Conservation (phyloP, 2,797 vertebrate species). For the Halcyon leucocephala region DNA sequence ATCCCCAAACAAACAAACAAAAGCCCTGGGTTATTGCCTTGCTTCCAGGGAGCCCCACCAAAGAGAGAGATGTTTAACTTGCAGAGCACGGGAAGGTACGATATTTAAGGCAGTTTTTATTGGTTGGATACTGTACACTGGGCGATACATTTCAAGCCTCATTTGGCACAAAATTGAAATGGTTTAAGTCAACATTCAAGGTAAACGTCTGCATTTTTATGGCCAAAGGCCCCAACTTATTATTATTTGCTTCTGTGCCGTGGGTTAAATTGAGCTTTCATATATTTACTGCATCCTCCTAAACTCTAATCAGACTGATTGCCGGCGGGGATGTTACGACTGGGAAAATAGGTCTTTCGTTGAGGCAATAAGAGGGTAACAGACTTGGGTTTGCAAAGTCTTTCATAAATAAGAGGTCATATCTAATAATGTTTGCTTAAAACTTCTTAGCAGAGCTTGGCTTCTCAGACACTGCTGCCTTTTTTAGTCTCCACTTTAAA, state of each 20-base stretch:
- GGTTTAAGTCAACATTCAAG: constrained; percentile 75
- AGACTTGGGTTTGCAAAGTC: background rate
- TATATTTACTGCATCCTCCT: constrained; percentile 64
- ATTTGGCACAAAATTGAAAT: constrained; percentile 73
- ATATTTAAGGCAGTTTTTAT: constrained; percentile 59
- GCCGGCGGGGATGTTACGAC: background rate
- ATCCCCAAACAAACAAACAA: background rate
- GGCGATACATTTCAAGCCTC: constrained; percentile 75
- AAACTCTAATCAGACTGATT: constrained; percentile 66
- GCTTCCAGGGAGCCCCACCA: background rate
- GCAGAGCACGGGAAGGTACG: background rate
- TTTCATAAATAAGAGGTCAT: constrained; percentile 68
- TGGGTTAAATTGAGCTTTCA: constrained; percentile 63
- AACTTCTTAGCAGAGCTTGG: constrained; percentile 69
- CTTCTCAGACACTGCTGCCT: constrained; percentile 16
- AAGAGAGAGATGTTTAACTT: background rate
- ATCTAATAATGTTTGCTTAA: constrained; percentile 74
- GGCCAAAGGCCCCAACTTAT: constrained; percentile 44
- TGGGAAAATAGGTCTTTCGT: constrained; percentile 49
- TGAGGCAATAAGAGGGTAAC: constrained; percentile 38
- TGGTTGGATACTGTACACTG: constrained; percentile 9
- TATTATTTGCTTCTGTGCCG: constrained; percentile 69
- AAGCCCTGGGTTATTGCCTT: background rate
- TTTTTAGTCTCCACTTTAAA: constrained; percentile 61
- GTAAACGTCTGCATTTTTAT: constrained; percentile 74